phyloP scores from a whole-genome alignment of 2,797 vertebrate species.

The Enteromius treurensis region DNA sequence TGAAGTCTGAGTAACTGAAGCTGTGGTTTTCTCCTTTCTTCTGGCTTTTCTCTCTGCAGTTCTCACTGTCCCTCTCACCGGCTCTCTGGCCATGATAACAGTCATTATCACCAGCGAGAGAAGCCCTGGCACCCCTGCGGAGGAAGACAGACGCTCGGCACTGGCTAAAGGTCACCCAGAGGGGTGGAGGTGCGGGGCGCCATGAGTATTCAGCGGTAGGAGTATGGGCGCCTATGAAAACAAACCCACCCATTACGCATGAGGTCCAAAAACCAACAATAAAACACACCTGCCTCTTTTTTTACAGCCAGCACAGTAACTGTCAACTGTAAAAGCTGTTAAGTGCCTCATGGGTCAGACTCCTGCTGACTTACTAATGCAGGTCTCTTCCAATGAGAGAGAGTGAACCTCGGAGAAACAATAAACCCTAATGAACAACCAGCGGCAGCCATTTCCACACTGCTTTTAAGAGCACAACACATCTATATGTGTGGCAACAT shows the following conservation, averaged over 20 bases:
- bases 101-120: slow-evolving; percentile 56
- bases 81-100: slow-evolving; percentile 52
- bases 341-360: slow-evolving; percentile 26
- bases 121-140: slow-evolving; percentile 51
- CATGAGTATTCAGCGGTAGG: background rate
- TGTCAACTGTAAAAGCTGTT: slow-evolving; percentile 43
- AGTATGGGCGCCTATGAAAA: background rate
- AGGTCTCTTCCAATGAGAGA: slow-evolving; percentile 11
- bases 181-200: background rate
- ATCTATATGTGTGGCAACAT: slow-evolving; percentile 10
- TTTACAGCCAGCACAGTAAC: slow-evolving; percentile 33
- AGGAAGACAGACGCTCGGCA: slow-evolving; percentile 41
- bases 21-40: background rate
- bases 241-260: slow-evolving; percentile 13
- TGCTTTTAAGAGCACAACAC: slow-evolving; percentile 25
- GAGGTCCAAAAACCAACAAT: slow-evolving; percentile 23
- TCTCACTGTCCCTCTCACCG: background rate
- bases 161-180: slow-evolving; percentile 53
- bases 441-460: slow-evolving; percentile 16
- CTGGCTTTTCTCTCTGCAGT: background rate
- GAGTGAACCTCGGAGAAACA: slow-evolving; percentile 38
- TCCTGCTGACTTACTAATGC: slow-evolving; percentile 51
- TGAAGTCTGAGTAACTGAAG: background rate
- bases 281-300: slow-evolving; percentile 25
- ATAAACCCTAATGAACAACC: slow-evolving; percentile 41